Percentiles rank a stretch among this genome's conserved stretches.
These are phyloP conservation scores for Eledona agricola DNA, from an alignment of 2,888 invertebrate species.

Conservation along the genomic window DNA sequence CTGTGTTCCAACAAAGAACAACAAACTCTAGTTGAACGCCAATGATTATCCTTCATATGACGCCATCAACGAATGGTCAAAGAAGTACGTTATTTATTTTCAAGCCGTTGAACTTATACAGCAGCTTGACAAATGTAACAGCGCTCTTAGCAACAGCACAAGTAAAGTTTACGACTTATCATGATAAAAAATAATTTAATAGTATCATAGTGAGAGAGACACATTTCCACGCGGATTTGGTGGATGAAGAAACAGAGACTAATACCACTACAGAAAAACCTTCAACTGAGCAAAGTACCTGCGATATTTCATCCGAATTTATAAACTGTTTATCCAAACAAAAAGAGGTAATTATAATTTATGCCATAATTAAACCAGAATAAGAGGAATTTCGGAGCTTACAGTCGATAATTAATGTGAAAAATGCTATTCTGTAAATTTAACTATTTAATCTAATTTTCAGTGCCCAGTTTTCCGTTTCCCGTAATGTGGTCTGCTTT, in stretches of 20 bases:
- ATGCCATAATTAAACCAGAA: too few relatives aligned
- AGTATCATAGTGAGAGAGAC: conserved; percentile 21
- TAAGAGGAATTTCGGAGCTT: too few relatives aligned
- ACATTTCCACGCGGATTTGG: conserved; percentile 29
- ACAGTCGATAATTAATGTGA: background rate
- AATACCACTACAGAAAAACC: conserved; percentile 10
- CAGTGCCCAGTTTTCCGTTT: conserved; percentile 53
- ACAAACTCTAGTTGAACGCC: conserved; percentile 46
- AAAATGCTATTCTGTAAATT: background rate
- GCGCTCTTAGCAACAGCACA: conserved; percentile 42
- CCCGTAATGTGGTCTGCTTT: conserved; percentile 41
- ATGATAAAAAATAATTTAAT: conserved; percentile 1
- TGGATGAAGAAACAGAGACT: conserved; percentile 3
- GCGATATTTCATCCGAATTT: conserved; percentile 49
- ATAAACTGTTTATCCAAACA: conserved; percentile 49
- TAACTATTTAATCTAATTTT: conserved; percentile 41
- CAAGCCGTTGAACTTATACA: conserved; percentile 46
- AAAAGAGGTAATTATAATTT: conserved; percentile 36
- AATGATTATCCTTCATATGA: conserved; percentile 48
- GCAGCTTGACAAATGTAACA: conserved; percentile 44
- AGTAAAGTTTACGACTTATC: conserved; percentile 33
- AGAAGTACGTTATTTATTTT: conserved; percentile 48
- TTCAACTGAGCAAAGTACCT: conserved; percentile 43
- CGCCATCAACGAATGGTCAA: conserved; percentile 51
- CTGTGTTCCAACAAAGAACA: background rate